These are phyloP conservation scores for Muschampia plurimacula DNA, from an alignment of 2,888 invertebrate species.

Conservation along the genomic window DNA sequence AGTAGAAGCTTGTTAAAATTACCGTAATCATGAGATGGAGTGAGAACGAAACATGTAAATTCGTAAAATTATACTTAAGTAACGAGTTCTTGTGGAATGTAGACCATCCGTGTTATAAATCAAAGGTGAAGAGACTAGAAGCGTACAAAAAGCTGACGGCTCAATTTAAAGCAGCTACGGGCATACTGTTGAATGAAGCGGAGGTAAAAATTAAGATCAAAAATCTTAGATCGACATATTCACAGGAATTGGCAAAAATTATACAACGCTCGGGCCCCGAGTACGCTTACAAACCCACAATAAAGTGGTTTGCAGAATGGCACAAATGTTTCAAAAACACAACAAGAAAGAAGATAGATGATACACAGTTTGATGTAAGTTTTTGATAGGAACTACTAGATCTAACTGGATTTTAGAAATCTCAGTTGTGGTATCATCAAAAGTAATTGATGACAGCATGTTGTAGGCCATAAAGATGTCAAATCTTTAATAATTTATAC, in stretches of 20 bases:
- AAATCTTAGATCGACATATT: constrained; percentile 66
- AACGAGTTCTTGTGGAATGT: constrained; percentile 76
- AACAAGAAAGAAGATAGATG: constrained; percentile 37
- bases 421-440: too few relatives aligned
- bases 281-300: constrained; percentile 59
- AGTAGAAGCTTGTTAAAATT: too few relatives aligned
- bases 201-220: constrained; percentile 67
- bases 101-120: constrained; percentile 65
- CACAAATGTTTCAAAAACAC: constrained; percentile 54
- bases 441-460: too few relatives aligned
- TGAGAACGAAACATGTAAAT: constrained; percentile 72
- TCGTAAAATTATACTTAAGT: constrained; percentile 75
- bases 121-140: constrained; percentile 60
- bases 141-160: constrained; percentile 63
- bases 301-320: constrained; percentile 69
- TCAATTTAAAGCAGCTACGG: constrained; percentile 61
- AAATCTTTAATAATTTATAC: too few relatives aligned
- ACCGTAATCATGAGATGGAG: constrained; percentile 68
- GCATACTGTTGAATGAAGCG: constrained; percentile 59
- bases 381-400: not conserved
- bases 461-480: too few relatives aligned
- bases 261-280: constrained; percentile 57
- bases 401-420: too few relatives aligned
- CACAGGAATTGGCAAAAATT: constrained; percentile 67
- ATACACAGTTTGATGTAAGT: constrained; percentile 45